Evolutionary conservation across 2,888 invertebrate species (phyloP), one percentile per base, ranked within the genome.

Genomic region (Tetheella fluctuosa): DNA sequence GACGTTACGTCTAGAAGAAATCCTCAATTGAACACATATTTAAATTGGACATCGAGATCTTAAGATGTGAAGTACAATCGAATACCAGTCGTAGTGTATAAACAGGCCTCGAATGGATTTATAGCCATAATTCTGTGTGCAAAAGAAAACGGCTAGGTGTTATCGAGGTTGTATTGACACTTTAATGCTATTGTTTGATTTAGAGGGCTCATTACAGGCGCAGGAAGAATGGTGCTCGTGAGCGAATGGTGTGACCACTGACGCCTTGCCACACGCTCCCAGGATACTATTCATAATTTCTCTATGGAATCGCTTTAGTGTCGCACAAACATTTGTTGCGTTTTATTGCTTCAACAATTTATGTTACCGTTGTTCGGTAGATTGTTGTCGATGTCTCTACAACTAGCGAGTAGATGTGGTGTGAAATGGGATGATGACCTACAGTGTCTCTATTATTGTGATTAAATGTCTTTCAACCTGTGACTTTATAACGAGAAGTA

Each of bases 181-280:
- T 86, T 90, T 93, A 93, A 93, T 93, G 90, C 91, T 88, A 91
- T 93, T 92, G 92, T 93, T 92, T 93, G 93, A 92, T 93, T 91
- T 93, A 93, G 85, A 88, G 90, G 81, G 82, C 89, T 92, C 93
- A 93, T 92, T 92, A 93, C 83, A 63, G 70, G 74, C 81, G 83
- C 85, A 84, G 84, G 90, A 90, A 89, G 88, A 86, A 86, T 84
- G 77, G 83, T 78, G 79, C 70, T 87, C 90, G 86, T 88, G 89
- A 84, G 82, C 73, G 76, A 75, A 74, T 84, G 83, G 80, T 83
- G 86, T 76, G 79, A 82, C 81, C 80, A 55, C 78, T 74, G 74
- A 75, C 71, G 72, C 73, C 72, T 23, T 54, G 30, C 54, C 73
- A 68, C 65, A 69, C 71, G 70, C 73, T 48, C 74, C 68, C 68